Evolutionary conservation across 2,888 invertebrate species (phyloP).

Genomic region (Lasioglossum calceatum): DNA sequence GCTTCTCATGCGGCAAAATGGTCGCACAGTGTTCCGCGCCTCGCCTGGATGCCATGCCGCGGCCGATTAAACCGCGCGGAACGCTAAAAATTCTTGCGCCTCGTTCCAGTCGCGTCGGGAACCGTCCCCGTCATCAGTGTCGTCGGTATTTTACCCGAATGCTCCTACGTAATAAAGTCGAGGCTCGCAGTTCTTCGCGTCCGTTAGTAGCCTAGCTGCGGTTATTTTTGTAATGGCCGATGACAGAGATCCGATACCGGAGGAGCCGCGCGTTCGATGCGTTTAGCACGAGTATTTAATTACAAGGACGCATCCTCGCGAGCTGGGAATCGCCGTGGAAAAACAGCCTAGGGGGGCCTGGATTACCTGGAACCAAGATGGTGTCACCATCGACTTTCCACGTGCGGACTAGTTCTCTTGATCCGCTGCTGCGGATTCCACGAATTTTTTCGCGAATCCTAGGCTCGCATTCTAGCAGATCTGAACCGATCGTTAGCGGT

Average conservation of each 20-base stretch:
- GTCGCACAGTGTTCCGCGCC: not conserved
- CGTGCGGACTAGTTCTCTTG: not conserved
- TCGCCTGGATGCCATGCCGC: not conserved
- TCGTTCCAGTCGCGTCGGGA: conserved; percentile 15
- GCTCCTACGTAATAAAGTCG: conserved; percentile 31
- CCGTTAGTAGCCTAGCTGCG: not conserved
- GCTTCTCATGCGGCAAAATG: not conserved
- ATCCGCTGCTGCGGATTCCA: not conserved
- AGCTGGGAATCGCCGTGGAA: not conserved
- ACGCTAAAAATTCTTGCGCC: conserved; percentile 8
- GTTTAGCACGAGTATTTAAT: conserved; percentile 39
- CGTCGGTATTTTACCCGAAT: conserved; percentile 34
- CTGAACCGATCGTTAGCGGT: not conserved
- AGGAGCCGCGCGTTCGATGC: conserved; percentile 2
- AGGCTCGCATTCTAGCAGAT: not conserved
- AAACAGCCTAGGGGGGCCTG: conserved; percentile 20
- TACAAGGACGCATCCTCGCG: conserved; percentile 50
- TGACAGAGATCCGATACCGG: conserved; percentile 13
- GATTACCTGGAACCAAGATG: conserved; percentile 13
- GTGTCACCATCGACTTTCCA: not conserved
- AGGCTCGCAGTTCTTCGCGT: not conserved
- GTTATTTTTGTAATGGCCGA: conserved; percentile 23
- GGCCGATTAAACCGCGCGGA: conserved; percentile 39
- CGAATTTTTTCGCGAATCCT: not conserved
- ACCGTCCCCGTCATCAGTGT: conserved; percentile 34